Evolutionary conservation across 2,888 invertebrate genomes (phyloP).

Genomic region (Andrena minutula): DNA sequence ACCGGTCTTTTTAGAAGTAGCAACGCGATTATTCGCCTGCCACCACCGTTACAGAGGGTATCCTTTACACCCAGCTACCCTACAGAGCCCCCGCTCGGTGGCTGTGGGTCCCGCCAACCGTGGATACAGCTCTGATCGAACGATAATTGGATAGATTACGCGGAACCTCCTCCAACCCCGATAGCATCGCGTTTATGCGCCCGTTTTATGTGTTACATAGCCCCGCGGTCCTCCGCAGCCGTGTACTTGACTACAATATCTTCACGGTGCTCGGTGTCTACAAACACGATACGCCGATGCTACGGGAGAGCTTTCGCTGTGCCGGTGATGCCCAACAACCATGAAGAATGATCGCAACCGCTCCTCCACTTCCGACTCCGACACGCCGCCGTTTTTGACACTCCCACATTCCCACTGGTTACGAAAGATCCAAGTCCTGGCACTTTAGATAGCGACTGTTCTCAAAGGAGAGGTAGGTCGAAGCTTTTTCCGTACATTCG

Average conservation of each 20-base stretch:
- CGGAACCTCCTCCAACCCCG: slow-evolving; percentile 81
- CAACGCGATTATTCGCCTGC: slow-evolving; percentile 8
- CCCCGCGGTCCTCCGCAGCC: slow-evolving; percentile 66
- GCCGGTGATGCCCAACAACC: slow-evolving; percentile 29
- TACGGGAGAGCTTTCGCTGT: slow-evolving; percentile 31
- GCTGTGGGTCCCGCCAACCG: slow-evolving; percentile 51
- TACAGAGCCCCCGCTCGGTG: slow-evolving; percentile 42
- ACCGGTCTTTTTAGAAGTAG: background rate
- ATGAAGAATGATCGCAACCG: slow-evolving; percentile 40
- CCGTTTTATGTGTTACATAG: slow-evolving; percentile 78
- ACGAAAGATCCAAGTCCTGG: background rate
- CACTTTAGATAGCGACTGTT: background rate
- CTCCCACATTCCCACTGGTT: slow-evolving; percentile 7
- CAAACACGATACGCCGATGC: slow-evolving; percentile 30
- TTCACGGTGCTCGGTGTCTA: slow-evolving; percentile 34
- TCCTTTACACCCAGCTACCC: slow-evolving; percentile 37
- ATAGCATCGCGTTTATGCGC: slow-evolving; percentile 82
- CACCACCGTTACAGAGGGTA: slow-evolving; percentile 34
- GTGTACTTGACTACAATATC: slow-evolving; percentile 54
- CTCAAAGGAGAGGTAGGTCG: too few species aligned
- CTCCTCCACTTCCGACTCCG: slow-evolving; percentile 41
- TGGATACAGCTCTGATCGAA: slow-evolving; percentile 77
- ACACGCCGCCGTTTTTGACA: slow-evolving; percentile 15
- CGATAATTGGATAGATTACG: slow-evolving; percentile 85
- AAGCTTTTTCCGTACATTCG: too few species aligned